Evolutionary conservation across 2,888 invertebrate species (phyloP).

Genomic region (Ariolimax columbianus): DNA sequence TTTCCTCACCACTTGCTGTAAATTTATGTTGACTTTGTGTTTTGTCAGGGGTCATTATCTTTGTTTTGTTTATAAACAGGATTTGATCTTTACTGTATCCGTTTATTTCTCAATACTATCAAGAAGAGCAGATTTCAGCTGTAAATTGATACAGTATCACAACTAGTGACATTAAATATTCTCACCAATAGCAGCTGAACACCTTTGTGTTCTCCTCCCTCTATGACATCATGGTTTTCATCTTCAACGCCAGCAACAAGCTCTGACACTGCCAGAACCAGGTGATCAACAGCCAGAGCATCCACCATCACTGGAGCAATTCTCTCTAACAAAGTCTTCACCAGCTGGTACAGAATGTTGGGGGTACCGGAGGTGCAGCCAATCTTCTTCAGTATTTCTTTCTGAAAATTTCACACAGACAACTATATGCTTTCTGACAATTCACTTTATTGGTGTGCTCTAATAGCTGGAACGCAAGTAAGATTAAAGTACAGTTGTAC

Average conservation of each 20-base stretch:
- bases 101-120: too few species aligned
- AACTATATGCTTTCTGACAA: background rate
- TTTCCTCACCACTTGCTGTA: too few species aligned
- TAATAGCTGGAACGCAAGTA: too few species aligned
- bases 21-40: too few species aligned
- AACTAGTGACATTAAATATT: conserved; percentile 46
- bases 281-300: conserved; percentile 87
- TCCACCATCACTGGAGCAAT: conserved; percentile 98
- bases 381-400: conserved; percentile 91
- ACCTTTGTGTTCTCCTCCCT: conserved; percentile 89
- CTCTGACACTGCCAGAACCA: conserved; percentile 80
- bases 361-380: conserved; percentile 94
- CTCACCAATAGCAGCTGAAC: conserved; percentile 89
- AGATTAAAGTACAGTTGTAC: too few species aligned
- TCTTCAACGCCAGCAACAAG: conserved; percentile 72
- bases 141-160: background rate
- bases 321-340: conserved; percentile 95
- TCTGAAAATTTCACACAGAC: conserved; percentile 79
- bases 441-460: too few species aligned
- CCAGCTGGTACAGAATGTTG: conserved; percentile 95
- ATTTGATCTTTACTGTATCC: too few species aligned
- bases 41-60: too few species aligned
- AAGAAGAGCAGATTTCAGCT: too few species aligned
- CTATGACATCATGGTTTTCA: conserved; percentile 67
- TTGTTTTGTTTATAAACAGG: too few species aligned